phyloP scores from a whole-genome alignment of 2,113 vertebrate genomes.

The Cephalopholis sonnerati region DNA sequence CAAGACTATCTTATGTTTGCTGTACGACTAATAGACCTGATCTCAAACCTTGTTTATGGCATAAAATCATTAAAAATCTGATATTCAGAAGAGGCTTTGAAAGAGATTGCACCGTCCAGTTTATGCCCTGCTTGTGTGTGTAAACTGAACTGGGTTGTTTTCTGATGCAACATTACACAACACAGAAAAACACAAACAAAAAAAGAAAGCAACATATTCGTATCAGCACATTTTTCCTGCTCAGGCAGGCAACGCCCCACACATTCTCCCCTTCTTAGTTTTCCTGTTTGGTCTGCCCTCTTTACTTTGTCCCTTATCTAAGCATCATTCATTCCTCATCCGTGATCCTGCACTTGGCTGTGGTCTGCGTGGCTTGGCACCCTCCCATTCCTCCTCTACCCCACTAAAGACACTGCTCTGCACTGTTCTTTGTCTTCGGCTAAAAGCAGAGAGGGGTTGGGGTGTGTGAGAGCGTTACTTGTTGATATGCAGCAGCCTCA shows the following conservation, averaged over 20 bases:
- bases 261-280: conserved; percentile 76
- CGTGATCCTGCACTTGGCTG: conserved; percentile 80
- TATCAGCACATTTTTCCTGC: conserved; percentile 73
- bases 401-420: conserved; percentile 73
- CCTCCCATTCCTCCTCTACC: conserved; percentile 67
- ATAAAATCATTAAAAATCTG: neutral
- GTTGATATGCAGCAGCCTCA: conserved; percentile 58
- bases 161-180: conserved; percentile 10
- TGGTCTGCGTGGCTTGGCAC: conserved; percentile 74
- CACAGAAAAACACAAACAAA: conserved; percentile 14
- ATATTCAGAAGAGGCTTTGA: no score
- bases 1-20: neutral
- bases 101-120: neutral
- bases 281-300: conserved; percentile 88
- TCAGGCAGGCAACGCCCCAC: conserved; percentile 74
- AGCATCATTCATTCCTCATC: conserved; percentile 84
- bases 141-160: neutral
- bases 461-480: conserved; percentile 48
- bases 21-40: conserved; percentile 1
- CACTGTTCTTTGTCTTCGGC: conserved; percentile 74
- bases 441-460: conserved; percentile 39
- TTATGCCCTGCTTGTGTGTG: neutral
- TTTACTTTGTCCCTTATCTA: conserved; percentile 84
- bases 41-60: neutral
- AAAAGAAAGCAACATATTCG: conserved; percentile 50